Conservation (phyloP, 1,140 invertebrate genomes). For the Polyergus mexicanus region DNA sequence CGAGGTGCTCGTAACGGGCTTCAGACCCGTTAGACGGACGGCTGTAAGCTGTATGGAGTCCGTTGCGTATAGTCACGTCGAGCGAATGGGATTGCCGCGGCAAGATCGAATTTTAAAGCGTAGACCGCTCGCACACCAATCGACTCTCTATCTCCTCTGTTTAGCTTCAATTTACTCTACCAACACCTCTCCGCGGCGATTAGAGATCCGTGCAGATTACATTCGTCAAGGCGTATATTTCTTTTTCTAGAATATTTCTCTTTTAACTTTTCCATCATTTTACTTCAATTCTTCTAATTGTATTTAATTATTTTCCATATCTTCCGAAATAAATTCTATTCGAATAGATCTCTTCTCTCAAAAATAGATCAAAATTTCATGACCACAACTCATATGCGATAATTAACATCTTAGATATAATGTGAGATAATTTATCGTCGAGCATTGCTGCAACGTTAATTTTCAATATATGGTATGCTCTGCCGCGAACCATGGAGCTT, state of each 20-base stretch:
- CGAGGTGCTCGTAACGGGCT: conserved; percentile 60
- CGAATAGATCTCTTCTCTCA: conserved; percentile 3
- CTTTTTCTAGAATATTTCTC: neutral
- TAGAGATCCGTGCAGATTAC: neutral
- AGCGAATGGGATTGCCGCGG: conserved; percentile 22
- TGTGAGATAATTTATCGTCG: conserved; percentile 20
- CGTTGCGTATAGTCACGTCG: conserved; percentile 22
- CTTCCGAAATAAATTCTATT: neutral
- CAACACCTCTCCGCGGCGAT: neutral
- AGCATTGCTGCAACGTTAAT: conserved; percentile 20
- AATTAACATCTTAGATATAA: conserved; percentile 30
- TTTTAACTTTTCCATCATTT: neutral
- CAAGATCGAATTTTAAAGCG: conserved; percentile 51
- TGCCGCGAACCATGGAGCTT: neutral
- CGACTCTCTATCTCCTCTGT: too few species aligned
- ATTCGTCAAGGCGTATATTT: neutral
- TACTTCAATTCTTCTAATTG: neutral
- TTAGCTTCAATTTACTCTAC: conserved; percentile 11
- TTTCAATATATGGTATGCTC: conserved; percentile 37
- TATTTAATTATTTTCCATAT: neutral
- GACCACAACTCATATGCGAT: neutral
- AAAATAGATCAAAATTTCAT: neutral
- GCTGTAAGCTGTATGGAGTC: conserved; percentile 35
- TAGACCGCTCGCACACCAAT: neutral
- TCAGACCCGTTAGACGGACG: conserved; percentile 55